A percentile compares a stretch with the other conserved stretches of the same genome.
Evolutionary conservation across 2,888 invertebrate genomes (phyloP).

Genomic region (Chrysopilus asiliformis): DNA sequence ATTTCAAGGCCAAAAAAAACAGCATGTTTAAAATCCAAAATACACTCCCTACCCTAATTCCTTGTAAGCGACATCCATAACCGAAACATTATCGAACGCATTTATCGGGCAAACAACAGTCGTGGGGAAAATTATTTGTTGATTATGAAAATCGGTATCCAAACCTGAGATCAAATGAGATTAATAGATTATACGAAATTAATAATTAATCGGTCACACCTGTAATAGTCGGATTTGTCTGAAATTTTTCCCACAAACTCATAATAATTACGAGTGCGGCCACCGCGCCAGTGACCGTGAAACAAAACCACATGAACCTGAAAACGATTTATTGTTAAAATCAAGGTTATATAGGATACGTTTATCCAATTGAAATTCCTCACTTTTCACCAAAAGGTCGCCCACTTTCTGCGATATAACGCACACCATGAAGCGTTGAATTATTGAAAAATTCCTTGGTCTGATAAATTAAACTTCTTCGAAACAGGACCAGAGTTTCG

Average conservation of each 20-base stretch:
- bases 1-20: no score
- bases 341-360: neutral
- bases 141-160: constrained; percentile 69
- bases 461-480: constrained; percentile 55
- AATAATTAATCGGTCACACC: no score
- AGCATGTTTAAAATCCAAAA: neutral
- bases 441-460: constrained; percentile 61
- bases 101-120: constrained; percentile 49
- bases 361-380: neutral
- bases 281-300: constrained; percentile 53
- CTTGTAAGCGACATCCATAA: constrained; percentile 24
- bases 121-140: constrained; percentile 64
- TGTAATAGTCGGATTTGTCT: constrained; percentile 71
- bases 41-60: constrained; percentile 23
- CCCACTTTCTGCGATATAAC: constrained; percentile 62
- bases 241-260: constrained; percentile 70
- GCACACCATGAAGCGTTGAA: constrained; percentile 64
- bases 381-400: constrained; percentile 66
- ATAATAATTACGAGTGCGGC: constrained; percentile 62
- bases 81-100: constrained; percentile 38
- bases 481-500: no score
- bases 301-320: constrained; percentile 70
- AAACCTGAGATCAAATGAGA: no score
- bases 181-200: no score
- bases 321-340: neutral